phyloP scores from a whole-genome alignment of 2,797 vertebrate genomes.

The Sorex maritimensis region DNA sequence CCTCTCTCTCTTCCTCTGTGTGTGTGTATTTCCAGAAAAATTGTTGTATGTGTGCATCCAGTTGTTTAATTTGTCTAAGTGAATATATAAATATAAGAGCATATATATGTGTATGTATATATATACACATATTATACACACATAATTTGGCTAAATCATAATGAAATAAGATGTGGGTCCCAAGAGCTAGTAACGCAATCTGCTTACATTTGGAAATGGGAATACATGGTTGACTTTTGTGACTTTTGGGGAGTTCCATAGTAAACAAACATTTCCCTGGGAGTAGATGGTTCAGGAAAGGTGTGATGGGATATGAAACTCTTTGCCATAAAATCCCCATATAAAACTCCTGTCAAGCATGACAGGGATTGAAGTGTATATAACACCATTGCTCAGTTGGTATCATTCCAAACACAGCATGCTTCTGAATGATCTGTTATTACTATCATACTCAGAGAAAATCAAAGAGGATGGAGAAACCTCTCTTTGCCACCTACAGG shows the following conservation, averaged over 20 bases:
- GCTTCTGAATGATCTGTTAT: conserved; percentile 68
- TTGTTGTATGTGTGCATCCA: background rate
- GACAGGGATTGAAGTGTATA: conserved; percentile 26
- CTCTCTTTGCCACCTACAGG: conserved; percentile 64
- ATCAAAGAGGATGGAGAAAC: conserved; percentile 57
- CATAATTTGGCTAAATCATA: background rate
- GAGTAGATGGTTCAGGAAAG: conserved; percentile 46
- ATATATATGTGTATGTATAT: no score
- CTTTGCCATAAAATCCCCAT: conserved; percentile 54
- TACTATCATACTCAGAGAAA: conserved; percentile 62
- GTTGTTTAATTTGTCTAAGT: background rate
- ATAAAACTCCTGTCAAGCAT: conserved; percentile 60
- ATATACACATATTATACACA: background rate
- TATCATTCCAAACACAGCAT: conserved; percentile 70
- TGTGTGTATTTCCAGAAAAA: background rate
- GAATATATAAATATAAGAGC: background rate
- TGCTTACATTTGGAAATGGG: background rate
- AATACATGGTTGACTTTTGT: no score
- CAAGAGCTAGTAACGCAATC: background rate
- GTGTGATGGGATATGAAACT: conserved; percentile 26
- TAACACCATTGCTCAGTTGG: conserved; percentile 40
- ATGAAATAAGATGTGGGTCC: background rate
- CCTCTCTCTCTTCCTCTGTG: background rate
- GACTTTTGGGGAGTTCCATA: background rate
- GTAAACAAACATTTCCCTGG: conserved; percentile 14